Base-by-base conservation (phyloP, 2,888 invertebrate species). In the Cryptops parisi region DNA sequence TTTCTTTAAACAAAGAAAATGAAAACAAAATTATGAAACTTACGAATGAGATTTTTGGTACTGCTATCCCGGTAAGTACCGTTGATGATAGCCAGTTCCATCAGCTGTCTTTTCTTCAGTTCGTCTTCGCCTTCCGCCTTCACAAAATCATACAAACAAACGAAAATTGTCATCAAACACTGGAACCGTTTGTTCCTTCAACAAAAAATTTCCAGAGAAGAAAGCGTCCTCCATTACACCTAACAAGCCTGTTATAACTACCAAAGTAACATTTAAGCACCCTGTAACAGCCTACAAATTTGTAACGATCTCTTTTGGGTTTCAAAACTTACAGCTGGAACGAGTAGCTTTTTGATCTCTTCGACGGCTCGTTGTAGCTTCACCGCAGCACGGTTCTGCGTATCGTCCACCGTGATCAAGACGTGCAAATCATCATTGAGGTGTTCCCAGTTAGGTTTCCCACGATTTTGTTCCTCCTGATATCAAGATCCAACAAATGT, bases 51-150 rank as follows among this genome's bases (percentile, higher is more conserved):
- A 44, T 46, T 50, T 73, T 89, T 90, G 63, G 84, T 78, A 69
- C 87, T 89, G 57, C 90, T 90, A 72, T 96, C 94, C 70, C 97
- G 82, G 77, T 97, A 99, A 53, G 98, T 99, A 70, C 98, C 98
- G 71, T 99, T 99, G 70, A 99, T 96, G 67, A 98, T 98, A 67
- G 98, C 98, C 70, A 99, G 77, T 74, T 99, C 98, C 97, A 99
- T 98, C 65, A 99, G 78, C 74, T 99, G 98, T 69, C 96, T 82
- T 74, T 98, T 96, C 79, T 99, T 98, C 68, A 99, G 76, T 72
- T 98, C 98, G 74, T 99, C 98, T 77, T 98, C 98, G 59, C 98
- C 98, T 72, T 98, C 98, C 58, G 96, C 94, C 94, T 98, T 84
- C 81, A 83, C 66, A 24, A n/a, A 46, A 26, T n/a, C 3, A 33